Evolutionary conservation across 2,888 invertebrate species (phyloP), one percentile per base, ranked within the genome.

Genomic region (Sipha maydis): DNA sequence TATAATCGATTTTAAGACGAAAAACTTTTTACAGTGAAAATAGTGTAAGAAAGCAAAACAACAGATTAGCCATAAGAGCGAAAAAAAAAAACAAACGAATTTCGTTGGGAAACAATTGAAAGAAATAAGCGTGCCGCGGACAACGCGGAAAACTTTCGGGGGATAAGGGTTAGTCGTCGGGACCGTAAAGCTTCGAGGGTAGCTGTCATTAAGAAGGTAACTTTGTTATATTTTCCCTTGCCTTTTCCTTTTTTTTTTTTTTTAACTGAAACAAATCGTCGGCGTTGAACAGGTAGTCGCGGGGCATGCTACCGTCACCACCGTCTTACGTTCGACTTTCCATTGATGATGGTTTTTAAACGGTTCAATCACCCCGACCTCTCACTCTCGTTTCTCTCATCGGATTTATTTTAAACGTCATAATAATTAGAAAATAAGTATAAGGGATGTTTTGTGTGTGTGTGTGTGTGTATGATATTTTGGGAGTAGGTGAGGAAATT

Each of bases 201-300:
- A 82, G 88, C 88, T 88, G 88, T 88, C 88, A 88, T 88, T 88
- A 88, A 88, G 88, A 88, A 88, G 88, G 88, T 88, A 82, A 88
- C 88, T 88, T 88, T 88, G 88, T 88, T 82, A 82, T 88, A 88
- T 88, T 88, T 86, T 88, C 67, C 71, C 79, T 80, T 86, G 80
- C 56, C 86, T 41, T 78, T 86, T 86, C 54, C 48, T 69, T 69
- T 80, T 61, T 56, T 80, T 86, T 80, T 80, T 67, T 82, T 48
- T n/a, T 38, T 75, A 80, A 88, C 75, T 61, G 73, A 86, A 88
- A 88, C 82, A 88, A 88, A 88, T 76, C 88, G 82, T 82, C 86
- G 73, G 28, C n/a, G 80, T 61, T 75, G 88, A 88, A 82, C 88
- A 82, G 88, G 88, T 88, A 82, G 88, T 82, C 80, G 78, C 48